A percentile compares a stretch with the other conserved stretches of the same genome.
Evolutionary conservation across 1,140 invertebrate species (phyloP).

Genomic region (Tetramorium parvispinum): DNA sequence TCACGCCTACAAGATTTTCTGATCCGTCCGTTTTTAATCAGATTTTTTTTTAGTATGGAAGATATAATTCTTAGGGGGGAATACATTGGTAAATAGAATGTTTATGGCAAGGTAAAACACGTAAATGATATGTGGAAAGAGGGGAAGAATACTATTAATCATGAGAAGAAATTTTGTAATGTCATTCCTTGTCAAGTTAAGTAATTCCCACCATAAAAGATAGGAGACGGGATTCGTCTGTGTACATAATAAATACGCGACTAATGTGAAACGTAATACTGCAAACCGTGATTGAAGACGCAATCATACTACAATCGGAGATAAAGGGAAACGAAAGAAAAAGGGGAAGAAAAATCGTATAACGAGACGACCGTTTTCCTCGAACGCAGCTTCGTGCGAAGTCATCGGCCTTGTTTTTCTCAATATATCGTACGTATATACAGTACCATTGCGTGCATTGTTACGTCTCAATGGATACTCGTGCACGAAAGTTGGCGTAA

Average conservation of each 20-base stretch:
- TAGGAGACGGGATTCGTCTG: neutral
- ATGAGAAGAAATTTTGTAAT: conserved; percentile 16
- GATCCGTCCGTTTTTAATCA: no score
- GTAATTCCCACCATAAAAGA: neutral
- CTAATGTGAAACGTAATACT: conserved; percentile 4
- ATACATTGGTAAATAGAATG: neutral
- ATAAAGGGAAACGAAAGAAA: neutral
- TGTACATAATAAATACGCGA: conserved; percentile 13
- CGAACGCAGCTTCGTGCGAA: conserved; percentile 38
- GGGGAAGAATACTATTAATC: conserved; percentile 1
- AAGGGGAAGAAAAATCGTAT: neutral
- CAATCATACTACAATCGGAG: neutral
- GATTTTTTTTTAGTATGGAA: neutral
- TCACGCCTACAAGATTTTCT: no score
- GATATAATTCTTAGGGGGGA: neutral
- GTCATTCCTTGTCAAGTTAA: conserved; percentile 19
- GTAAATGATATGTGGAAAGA: neutral
- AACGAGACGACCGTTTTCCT: conserved; percentile 25
- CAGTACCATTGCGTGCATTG: conserved; percentile 67
- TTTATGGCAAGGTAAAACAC: neutral
- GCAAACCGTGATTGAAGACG: neutral
- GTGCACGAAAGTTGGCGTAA: conserved; percentile 61
- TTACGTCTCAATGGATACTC: conserved; percentile 71
- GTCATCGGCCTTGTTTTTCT: conserved; percentile 50
- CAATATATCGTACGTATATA: conserved; percentile 45